Evolutionary conservation across 2,113 vertebrate species (phyloP), one percentile per base, ranked within the genome.

Genomic region (Riparia riparia): DNA sequence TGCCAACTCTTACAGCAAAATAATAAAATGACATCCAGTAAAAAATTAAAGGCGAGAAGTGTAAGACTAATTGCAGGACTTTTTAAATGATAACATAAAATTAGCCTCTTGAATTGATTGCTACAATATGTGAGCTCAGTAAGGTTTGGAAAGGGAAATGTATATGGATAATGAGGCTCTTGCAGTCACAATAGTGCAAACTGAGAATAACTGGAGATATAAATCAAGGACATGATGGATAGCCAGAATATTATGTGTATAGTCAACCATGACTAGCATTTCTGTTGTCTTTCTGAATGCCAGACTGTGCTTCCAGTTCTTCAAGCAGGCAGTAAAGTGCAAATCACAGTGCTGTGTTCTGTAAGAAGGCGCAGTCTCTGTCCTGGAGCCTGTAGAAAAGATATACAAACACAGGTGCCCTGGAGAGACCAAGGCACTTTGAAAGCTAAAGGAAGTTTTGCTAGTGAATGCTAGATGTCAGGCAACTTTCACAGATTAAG

Each of bases 1-100:
- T 95, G 69, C 37, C 50, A 76, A 10, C 24, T 68, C 41, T 54
- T 81, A 42, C 24, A 82, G 60, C 22, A 53, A 85, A 91, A 79
- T 5, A 91, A 66, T 68, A 85, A 76, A 85, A 79, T 76, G 1
- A n/a, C n/a, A 93, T 20, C 28, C 7, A 34, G 24, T 57, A 41
- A 91, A 95, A 84, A 66, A 78, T 20, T 45, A 72, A 82, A 91
- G 21, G 17, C 29, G 85, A 90, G 32, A 65, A 65, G 32, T 60
- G 7, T 64, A 79, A 93, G 74, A 69, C 8, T 74, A 87, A 89
- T 96, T 94, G 49, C 12, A 69, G 31, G 6, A 4, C 45, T 85
- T 79, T 34, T 84, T 87, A 76, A 45, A 44, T 47, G 22, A 50
- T 74, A 84, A 71, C 10, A 42, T n/a, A 74, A 83, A 89, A 82